phyloP scores from a whole-genome alignment of 1,140 invertebrate species.

The Apocrypta bakeri region DNA sequence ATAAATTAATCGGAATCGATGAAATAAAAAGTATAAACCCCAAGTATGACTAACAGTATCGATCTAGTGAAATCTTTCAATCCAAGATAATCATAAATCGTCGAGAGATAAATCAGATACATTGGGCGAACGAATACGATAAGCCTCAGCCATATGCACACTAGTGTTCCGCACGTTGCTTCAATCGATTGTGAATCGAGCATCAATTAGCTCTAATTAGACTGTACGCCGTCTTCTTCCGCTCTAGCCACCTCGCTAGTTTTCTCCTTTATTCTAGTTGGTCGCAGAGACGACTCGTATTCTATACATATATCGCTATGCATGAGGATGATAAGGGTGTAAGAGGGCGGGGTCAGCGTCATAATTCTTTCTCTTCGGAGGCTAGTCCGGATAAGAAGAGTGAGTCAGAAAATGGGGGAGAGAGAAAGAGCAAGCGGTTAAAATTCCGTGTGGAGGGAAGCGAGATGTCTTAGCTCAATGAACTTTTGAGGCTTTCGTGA shows the following conservation, averaged over 20 bases:
- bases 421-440: not conserved
- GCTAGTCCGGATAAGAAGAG: constrained; percentile 4
- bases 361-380: not conserved
- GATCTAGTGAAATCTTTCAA: not conserved
- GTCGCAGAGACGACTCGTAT: not conserved
- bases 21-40: not conserved
- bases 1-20: not conserved
- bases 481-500: not conserved
- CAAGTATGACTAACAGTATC: constrained; percentile 1
- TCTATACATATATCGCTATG: not conserved
- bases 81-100: not conserved
- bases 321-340: constrained; percentile 23
- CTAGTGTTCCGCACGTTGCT: not conserved
- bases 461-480: not conserved
- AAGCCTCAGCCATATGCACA: not conserved
- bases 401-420: constrained; percentile 15
- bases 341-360: constrained; percentile 25
- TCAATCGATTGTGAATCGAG: constrained; percentile 18
- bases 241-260: not conserved
- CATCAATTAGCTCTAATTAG: constrained; percentile 32
- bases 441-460: constrained; percentile 3
- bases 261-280: constrained; percentile 1
- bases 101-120: constrained; percentile 2
- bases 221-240: constrained; percentile 4
- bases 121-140: not conserved